Conservation (phyloP, 2,888 invertebrate genomes). For the Zhengitettix transpicula region DNA sequence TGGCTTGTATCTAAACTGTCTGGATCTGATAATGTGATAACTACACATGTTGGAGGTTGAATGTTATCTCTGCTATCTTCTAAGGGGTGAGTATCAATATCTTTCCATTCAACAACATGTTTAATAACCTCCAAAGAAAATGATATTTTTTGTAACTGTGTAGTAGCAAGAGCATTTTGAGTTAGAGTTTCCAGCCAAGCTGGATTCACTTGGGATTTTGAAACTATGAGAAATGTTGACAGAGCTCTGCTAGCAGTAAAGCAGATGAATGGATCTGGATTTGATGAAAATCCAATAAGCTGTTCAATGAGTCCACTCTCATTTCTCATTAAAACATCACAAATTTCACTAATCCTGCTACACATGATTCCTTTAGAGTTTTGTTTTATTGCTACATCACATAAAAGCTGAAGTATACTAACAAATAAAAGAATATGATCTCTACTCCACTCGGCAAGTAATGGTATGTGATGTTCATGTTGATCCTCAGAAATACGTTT, state of each 20-base stretch:
- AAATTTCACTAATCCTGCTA: constrained; percentile 59
- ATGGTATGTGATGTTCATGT: constrained; percentile 19
- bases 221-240: constrained; percentile 67
- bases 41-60: constrained; percentile 24
- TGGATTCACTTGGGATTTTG: constrained; percentile 64
- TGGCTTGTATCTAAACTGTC: constrained; percentile 74
- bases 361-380: constrained; percentile 69
- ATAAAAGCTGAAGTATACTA: constrained; percentile 66
- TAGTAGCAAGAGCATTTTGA: constrained; percentile 43
- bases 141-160: constrained; percentile 48
- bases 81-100: constrained; percentile 60
- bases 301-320: constrained; percentile 72
- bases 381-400: constrained; percentile 71
- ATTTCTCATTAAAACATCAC: constrained; percentile 62
- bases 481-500: constrained; percentile 17
- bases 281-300: constrained; percentile 61
- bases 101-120: constrained; percentile 78
- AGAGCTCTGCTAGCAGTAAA: constrained; percentile 65
- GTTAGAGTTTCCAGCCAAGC: constrained; percentile 53
- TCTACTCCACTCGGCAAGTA: constrained; percentile 41
- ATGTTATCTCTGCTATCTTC: constrained; percentile 39
- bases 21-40: constrained; percentile 43
- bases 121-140: constrained; percentile 74
- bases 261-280: constrained; percentile 62
- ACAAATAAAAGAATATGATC: constrained; percentile 57